Evolutionary conservation across 2,888 invertebrate genomes (phyloP), one percentile per base, ranked within the genome.

Genomic region (Dorcus parallelipipedus): DNA sequence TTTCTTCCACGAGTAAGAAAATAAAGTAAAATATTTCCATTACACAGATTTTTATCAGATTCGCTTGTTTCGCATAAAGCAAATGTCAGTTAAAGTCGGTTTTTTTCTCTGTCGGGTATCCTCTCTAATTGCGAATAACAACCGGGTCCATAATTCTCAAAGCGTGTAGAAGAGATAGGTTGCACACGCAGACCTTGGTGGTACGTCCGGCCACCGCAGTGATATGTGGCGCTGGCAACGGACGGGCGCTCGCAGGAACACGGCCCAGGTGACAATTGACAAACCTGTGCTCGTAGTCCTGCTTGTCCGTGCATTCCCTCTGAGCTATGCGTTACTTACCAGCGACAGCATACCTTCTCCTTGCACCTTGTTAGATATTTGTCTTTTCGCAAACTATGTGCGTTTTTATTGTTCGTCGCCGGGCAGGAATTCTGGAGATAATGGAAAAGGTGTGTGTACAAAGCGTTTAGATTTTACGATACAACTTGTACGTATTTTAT

Each of bases 221-320:
- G 74, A 76, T 76, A 74, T 75, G 76, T 74, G 70, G 71, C 71
- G 64, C 64, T 73, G 73, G 68, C 65, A 65, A 60, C 56, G 64
- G 73, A 73, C 75, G 73, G 72, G 64, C 67, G 56, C 54, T 52
- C 50, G 50, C 53, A 51, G 65, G 70, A 69, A 76, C 74, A 75
- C 69, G 70, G 68, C 65, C 69, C 71, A 73, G 75, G 76, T 76
- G 77, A 77, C 77, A 77, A 77, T 77, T 76, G 77, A 77, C 77
- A 77, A 76, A 77, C 73, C 71, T 73, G 73, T 68, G 72, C 72
- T 71, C 71, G 73, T 75, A 74, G 67, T 72, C 72, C 72, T 69
- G 73, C 74, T 70, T 74, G 74, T 75, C 68, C 67, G 66, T 67
- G 69, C 72, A 71, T 62, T 75, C 75, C 74, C 69, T 74, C 75